Percentiles rank a stretch among this genome's conserved stretches.
Evolutionary conservation across 2,113 vertebrate genomes (phyloP).

Genomic region (Zeus faber): DNA sequence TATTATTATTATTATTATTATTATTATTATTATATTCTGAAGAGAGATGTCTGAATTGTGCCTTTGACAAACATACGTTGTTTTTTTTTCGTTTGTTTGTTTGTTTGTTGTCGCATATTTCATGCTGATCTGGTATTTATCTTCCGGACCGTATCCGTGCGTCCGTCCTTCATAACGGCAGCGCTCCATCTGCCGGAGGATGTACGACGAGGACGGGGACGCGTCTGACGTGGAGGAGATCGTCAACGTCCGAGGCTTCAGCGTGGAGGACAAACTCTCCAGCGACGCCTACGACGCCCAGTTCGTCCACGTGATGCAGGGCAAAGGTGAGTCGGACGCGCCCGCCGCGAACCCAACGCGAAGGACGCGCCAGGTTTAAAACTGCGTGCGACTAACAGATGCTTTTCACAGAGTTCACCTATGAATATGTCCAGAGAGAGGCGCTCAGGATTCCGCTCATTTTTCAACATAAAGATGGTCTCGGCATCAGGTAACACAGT

Average conservation of each 20-base stretch:
- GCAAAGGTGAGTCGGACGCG: constrained; percentile 92
- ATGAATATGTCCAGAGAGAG: constrained; percentile 95
- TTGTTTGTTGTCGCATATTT: too few species aligned
- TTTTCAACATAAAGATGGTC: constrained; percentile 90
- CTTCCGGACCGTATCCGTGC: too few species aligned
- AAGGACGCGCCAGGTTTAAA: neutral
- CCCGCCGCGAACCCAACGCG: too few species aligned
- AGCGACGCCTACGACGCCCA: constrained; percentile 81
- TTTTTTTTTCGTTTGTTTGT: constrained; percentile 22
- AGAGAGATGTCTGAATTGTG: too few species aligned
- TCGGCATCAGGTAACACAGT: constrained; percentile 91
- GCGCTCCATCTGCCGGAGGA: constrained; percentile 87
- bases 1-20: too few species aligned
- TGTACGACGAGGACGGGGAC: constrained; percentile 94
- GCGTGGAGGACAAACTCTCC: constrained; percentile 89
- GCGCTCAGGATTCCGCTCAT: constrained; percentile 88
- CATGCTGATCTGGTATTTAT: constrained; percentile 7
- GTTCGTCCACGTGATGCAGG: constrained; percentile 88
- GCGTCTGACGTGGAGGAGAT: constrained; percentile 95
- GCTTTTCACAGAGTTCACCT: constrained; percentile 87
- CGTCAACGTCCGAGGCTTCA: constrained; percentile 88
- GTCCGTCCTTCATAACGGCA: too few species aligned
- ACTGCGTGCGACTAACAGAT: neutral
- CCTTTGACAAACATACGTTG: constrained; percentile 6
- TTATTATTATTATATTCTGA: too few species aligned